Evolutionary conservation across 2,888 invertebrate species (phyloP), one percentile per base, ranked within the genome.

Genomic region (Callimorpha dominula): DNA sequence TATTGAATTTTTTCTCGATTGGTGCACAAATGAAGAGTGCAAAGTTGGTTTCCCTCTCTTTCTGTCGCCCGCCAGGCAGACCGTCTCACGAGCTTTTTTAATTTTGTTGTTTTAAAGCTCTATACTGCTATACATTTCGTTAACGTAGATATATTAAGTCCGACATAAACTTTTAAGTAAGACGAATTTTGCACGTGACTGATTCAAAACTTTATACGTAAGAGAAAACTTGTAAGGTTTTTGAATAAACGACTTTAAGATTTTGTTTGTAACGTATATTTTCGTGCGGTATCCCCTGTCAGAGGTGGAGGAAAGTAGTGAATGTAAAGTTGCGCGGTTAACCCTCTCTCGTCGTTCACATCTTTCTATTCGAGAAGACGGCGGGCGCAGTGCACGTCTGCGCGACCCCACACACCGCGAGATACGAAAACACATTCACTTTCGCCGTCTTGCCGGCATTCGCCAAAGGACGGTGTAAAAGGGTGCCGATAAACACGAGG

Each of bases 1-100:
- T 94, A 94, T 94, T 94, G 94, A 94, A 94, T 94, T 95, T 94
- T 93, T 94, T 93, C 93, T 91, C 93, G 92, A 94, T 93, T 93
- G 92, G 91, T 92, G 92, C 93, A 92, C 92, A 93, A 93, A 91
- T 88, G 94, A 93, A 91, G 92, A 94, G 94, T 89, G 91, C 92
- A 91, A 91, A 92, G 88, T 88, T 83, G 86, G 86, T 85, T 88
- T 88, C 91, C 82, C 84, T 94, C 95, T 92, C 93, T 93, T 87
- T 94, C 93, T 87, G 86, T 82, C 91, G 86, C 81, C 84, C 85
- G 87, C 86, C 82, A 88, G 87, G 88, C 89, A 86, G 83, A 85
- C 86, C 87, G 88, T 87, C 87, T 88, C 88, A 81, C 83, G 81
- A 85, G 83, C 82, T 90, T 90, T 92, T 92, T 93, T 91, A 87